Base-by-base conservation (phyloP, 2,113 vertebrate species). In the Saiga tatarica region DNA sequence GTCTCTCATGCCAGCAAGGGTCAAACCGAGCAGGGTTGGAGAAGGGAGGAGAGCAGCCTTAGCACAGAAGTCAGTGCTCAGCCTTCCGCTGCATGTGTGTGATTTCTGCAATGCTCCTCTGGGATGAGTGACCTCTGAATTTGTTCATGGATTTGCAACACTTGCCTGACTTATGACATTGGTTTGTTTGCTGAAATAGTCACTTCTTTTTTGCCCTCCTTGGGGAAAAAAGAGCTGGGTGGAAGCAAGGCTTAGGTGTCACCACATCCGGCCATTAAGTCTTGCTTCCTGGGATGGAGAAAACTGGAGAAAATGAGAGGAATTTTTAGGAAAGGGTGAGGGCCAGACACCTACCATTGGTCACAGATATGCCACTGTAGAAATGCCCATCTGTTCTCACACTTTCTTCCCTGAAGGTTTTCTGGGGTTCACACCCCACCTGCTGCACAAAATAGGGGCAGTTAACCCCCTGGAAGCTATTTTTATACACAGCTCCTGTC, bases 271-370 rank as follows among this genome's bases (percentile, higher is more conserved):
- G 26, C 15, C 5, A 5, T n/a, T 28, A 3, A 28, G 25, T 33
- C 53, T 53, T 30, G 45, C n/a, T 76, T 71, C 62, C 36, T n/a
- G 28, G 39, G 79, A 8, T 0, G 36, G 59, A 87, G 50, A 36
- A 57, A n/a, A 55, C 26, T 19, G 28, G 50, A 45, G 89, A 88
- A 62, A 42, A 64, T 23, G 50, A 50, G 12, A 79, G 7, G 3
- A 83, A 9, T 30, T 25, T 12, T 2, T 19, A 45, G 33, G 8
- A 39, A 81, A 42, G 53, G 12, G 4, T 30, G 0, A 23, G 78
- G 30, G 64, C 7, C 30, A 7, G 59, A 7, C 26, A 1, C 1
- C 4, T 30, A 52, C 0, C 2, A 1, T 10, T 10, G 28, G 78
- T 13, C 21, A 33, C 6, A 28, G 11, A 13, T 33, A 42, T 5